These are phyloP conservation scores for Drosophila robusta DNA, from an alignment of 2,888 invertebrate species.

Conservation along the genomic window DNA sequence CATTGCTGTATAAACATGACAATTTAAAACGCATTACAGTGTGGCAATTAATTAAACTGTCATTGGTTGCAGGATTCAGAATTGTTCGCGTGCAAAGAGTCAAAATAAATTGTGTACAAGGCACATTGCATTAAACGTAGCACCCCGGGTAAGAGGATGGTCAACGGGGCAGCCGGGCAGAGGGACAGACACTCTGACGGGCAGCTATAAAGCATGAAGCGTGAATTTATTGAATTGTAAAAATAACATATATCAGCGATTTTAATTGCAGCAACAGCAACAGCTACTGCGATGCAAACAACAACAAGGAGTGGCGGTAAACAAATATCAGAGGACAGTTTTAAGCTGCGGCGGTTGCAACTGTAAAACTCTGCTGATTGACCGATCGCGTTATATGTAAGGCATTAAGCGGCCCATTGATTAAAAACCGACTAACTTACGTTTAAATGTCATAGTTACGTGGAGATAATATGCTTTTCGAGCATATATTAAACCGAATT, in stretches of 20 bases:
- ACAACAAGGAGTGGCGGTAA: slow-evolving; percentile 45
- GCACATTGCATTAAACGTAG: slow-evolving; percentile 46
- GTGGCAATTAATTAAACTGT: slow-evolving; percentile 81
- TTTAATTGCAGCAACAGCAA: slow-evolving; percentile 73
- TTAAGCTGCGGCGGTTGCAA: slow-evolving; percentile 41
- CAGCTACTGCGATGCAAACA: slow-evolving; percentile 26
- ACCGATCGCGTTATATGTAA: slow-evolving; percentile 27
- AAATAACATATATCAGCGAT: slow-evolving; percentile 81
- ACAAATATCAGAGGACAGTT: slow-evolving; percentile 61
- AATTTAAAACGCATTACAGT: slow-evolving; percentile 80
- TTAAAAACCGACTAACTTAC: not conserved
- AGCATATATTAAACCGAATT: too few relatives aligned
- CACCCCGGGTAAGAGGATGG: slow-evolving; percentile 19
- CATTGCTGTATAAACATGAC: slow-evolving; percentile 77
- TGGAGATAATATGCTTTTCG: too few relatives aligned
- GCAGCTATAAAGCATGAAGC: slow-evolving; percentile 61
- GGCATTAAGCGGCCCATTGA: slow-evolving; percentile 7
- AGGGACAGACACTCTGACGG: slow-evolving; percentile 4
- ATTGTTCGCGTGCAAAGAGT: slow-evolving; percentile 73
- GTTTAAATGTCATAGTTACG: too few relatives aligned
- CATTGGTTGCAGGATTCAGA: slow-evolving; percentile 80
- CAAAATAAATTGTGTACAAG: slow-evolving; percentile 69
- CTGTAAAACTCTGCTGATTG: slow-evolving; percentile 61
- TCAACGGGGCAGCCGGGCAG: slow-evolving; percentile 14
- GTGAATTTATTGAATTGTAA: slow-evolving; percentile 81